Conservation (phyloP, 2,888 invertebrate species). For the Drosophila mettleri region DNA sequence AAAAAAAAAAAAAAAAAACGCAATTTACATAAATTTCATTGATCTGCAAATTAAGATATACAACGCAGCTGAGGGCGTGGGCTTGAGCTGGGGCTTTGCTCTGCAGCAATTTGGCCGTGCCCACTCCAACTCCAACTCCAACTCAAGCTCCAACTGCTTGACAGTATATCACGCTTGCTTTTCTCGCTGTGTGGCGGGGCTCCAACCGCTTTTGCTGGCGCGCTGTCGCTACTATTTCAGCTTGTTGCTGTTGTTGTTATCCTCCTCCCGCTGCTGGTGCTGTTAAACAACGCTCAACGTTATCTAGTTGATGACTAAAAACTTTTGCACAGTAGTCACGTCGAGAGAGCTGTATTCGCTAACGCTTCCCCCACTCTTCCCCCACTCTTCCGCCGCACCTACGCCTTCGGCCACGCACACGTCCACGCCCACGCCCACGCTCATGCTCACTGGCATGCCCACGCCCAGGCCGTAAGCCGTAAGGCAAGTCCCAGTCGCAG, state of each 20-base stretch:
- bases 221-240: constrained; percentile 16
- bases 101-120: no score
- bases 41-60: constrained; percentile 31
- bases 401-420: constrained; percentile 20
- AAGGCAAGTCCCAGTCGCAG: background rate
- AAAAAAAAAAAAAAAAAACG: constrained; percentile 1
- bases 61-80: background rate
- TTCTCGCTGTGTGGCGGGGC: constrained; percentile 21
- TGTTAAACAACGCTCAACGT: constrained; percentile 71
- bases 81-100: background rate
- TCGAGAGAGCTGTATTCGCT: constrained; percentile 35
- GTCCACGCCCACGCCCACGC: constrained; percentile 2
- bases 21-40: constrained; percentile 24
- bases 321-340: constrained; percentile 72
- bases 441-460: constrained; percentile 13
- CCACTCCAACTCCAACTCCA: no score
- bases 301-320: constrained; percentile 77
- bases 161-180: constrained; percentile 1
- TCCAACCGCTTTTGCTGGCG: background rate
- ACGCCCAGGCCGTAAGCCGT: background rate
- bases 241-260: constrained; percentile 15
- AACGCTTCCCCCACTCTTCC: constrained; percentile 4
- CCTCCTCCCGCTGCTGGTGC: constrained; percentile 12
- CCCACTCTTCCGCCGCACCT: background rate
- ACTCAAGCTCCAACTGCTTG: background rate